These are phyloP conservation scores for Myathropa florea DNA, from an alignment of 2,888 invertebrate genomes.

Conservation along the genomic window DNA sequence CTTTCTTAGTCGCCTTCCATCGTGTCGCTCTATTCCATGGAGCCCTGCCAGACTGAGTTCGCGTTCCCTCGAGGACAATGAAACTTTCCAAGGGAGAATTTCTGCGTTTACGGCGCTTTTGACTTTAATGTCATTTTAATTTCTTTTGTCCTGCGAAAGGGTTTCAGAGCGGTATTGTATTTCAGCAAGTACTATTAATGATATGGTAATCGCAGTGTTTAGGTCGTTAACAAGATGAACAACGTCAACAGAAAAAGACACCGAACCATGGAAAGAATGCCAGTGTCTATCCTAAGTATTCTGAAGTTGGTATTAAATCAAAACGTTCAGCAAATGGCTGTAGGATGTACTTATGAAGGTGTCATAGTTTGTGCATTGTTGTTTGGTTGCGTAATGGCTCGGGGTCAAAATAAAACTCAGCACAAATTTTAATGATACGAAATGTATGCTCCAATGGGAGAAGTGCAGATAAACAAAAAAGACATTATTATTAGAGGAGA, in stretches of 20 bases:
- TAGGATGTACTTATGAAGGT: neutral
- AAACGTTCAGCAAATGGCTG: neutral
- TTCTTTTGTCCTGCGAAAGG: constrained; percentile 62
- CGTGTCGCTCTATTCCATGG: constrained; percentile 13
- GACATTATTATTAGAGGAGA: neutral
- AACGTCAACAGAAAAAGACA: constrained; percentile 10
- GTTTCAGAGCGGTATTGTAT: constrained; percentile 48
- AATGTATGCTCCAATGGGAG: neutral
- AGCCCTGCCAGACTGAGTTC: constrained; percentile 1
- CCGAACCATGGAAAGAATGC: neutral
- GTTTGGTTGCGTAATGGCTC: neutral
- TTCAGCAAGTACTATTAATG: constrained; percentile 62
- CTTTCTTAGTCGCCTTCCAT: constrained; percentile 23
- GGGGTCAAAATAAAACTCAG: neutral
- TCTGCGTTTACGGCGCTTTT: constrained; percentile 61
- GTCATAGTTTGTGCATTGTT: constrained; percentile 13
- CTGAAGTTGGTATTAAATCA: neutral
- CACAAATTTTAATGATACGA: neutral
- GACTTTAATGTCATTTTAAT: constrained; percentile 69
- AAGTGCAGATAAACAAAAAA: neutral
- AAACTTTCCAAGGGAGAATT: constrained; percentile 40
- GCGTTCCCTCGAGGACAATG: constrained; percentile 42
- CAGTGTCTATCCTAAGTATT: neutral
- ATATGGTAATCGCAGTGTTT: constrained; percentile 65
- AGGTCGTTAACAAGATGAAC: constrained; percentile 59